Evolutionary conservation across 2,113 vertebrate species (phyloP).

Genomic region (Solenodon paradoxus): DNA sequence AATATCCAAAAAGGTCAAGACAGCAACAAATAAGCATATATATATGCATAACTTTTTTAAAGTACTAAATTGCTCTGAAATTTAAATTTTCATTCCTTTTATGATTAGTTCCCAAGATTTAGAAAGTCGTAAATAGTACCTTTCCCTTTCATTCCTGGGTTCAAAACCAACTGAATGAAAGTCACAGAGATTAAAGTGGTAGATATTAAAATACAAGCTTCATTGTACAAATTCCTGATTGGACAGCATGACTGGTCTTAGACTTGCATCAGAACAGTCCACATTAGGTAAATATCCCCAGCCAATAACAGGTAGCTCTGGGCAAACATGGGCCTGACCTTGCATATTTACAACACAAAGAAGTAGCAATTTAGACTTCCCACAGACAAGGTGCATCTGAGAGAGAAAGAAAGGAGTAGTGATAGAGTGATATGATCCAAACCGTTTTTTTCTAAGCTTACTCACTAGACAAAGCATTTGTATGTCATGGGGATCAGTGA

Average conservation of each 20-base stretch:
- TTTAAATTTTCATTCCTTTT: background rate
- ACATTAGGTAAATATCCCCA: background rate
- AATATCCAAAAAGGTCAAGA: background rate
- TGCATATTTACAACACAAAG: background rate
- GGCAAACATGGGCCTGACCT: background rate
- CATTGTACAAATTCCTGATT: background rate
- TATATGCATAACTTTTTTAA: background rate
- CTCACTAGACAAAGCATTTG: background rate
- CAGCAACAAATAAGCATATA: background rate
- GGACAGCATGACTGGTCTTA: background rate
- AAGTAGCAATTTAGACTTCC: background rate
- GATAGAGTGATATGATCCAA: background rate
- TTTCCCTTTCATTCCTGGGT: background rate
- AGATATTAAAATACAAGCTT: background rate
- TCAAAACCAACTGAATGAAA: background rate
- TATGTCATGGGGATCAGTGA: background rate
- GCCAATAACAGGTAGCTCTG: background rate
- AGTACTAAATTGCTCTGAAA: background rate
- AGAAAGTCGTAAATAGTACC: conserved; percentile 1
- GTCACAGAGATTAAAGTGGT: background rate
- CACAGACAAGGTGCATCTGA: background rate
- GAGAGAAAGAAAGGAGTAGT: background rate
- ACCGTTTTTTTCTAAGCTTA: background rate
- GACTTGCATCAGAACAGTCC: background rate
- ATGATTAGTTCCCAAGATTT: background rate